Conservation (phyloP, 2,888 invertebrate genomes). For the Galeruca laticollis region DNA sequence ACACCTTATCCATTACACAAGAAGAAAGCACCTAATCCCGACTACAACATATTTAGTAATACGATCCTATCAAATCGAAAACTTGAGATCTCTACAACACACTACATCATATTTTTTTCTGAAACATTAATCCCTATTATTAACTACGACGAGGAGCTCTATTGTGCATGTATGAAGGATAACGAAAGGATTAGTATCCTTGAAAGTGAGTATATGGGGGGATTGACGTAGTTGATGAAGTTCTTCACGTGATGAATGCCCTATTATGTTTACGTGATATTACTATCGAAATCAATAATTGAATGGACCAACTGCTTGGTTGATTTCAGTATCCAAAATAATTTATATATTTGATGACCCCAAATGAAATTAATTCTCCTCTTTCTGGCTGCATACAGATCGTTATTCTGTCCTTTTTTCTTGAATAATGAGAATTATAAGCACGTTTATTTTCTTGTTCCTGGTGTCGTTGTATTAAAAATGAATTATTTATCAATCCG, state of each 20-base stretch:
- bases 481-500: no score
- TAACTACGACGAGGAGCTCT: not conserved
- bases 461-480: no score
- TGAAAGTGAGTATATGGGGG: constrained; percentile 3
- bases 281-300: no score
- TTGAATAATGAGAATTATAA: no score
- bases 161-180: constrained; percentile 10
- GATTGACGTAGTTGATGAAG: not conserved
- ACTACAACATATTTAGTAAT: not conserved
- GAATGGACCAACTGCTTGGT: no score
- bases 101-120: not conserved
- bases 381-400: no score
- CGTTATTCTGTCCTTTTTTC: no score
- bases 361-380: no score
- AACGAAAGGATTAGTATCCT: constrained; percentile 18
- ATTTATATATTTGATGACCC: no score
- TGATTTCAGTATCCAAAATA: no score
- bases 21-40: not conserved
- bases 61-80: not conserved
- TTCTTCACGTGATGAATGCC: not conserved
- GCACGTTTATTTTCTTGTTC: no score
- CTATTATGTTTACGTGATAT: no score
- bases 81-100: not conserved
- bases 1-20: not conserved
- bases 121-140: constrained; percentile 7